Evolutionary conservation across 2,888 invertebrate genomes (phyloP).

Genomic region (Drosophila algonquin): DNA sequence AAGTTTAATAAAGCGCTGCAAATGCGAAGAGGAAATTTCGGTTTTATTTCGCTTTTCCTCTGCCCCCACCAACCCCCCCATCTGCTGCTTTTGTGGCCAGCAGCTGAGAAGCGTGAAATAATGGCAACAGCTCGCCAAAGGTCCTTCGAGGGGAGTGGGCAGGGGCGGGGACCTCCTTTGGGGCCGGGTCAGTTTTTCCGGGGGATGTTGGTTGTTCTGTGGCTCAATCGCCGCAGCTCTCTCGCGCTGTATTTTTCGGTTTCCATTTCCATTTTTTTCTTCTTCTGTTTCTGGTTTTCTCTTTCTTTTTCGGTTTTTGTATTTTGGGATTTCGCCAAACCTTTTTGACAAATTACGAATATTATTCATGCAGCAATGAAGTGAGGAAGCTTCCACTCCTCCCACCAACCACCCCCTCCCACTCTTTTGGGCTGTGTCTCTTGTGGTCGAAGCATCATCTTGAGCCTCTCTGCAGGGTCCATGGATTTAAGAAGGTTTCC

Average conservation of each 20-base stretch:
- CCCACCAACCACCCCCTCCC: conserved; percentile 10
- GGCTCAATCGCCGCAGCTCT: conserved; percentile 71
- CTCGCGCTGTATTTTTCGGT: conserved; percentile 61
- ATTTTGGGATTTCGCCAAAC: conserved; percentile 78
- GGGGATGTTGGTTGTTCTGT: conserved; percentile 35
- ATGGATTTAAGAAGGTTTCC: not conserved
- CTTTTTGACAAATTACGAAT: conserved; percentile 81
- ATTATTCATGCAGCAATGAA: conserved; percentile 81
- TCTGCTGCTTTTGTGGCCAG: conserved; percentile 42
- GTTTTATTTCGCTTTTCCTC: conserved; percentile 63
- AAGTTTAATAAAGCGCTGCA: conserved; percentile 80
- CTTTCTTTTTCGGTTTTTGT: conserved; percentile 32
- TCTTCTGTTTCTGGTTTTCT: conserved; percentile 7
- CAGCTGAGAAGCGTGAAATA: conserved; percentile 65
- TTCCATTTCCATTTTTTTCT: conserved; percentile 47
- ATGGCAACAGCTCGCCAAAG: conserved; percentile 79
- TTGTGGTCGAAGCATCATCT: not conserved
- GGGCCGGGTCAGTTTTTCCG: conserved; percentile 53
- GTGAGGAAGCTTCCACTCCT: conserved; percentile 66
- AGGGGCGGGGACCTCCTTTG: conserved; percentile 44
- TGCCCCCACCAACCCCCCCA: conserved; percentile 2
- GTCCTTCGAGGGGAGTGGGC: conserved; percentile 63
- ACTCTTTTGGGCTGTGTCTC: conserved; percentile 13
- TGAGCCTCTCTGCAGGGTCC: not conserved
- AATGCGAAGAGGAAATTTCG: conserved; percentile 79